These are phyloP conservation scores for Drosophila pullipes DNA, from an alignment of 2,888 invertebrate genomes.

Conservation along the genomic window DNA sequence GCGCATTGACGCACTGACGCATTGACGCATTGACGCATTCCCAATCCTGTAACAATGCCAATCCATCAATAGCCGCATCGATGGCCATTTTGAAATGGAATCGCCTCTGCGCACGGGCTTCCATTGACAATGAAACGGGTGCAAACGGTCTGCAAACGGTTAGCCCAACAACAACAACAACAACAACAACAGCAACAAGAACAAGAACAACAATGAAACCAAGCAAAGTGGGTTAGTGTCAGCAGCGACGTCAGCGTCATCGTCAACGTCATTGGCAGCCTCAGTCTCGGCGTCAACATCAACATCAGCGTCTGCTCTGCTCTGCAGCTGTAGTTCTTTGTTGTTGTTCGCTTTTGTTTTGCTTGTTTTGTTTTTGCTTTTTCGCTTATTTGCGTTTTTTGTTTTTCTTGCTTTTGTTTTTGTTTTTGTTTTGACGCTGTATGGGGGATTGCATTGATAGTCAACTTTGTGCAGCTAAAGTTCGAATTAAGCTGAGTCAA, in stretches of 20 bases:
- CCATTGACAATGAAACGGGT: constrained; percentile 55
- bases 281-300: constrained; percentile 2
- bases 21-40: constrained; percentile 41
- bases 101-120: constrained; percentile 19
- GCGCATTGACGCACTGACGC: constrained; percentile 20
- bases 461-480: not conserved
- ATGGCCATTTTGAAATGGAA: constrained; percentile 36
- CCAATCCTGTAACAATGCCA: constrained; percentile 55
- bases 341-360: constrained; percentile 14
- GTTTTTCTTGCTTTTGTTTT: not conserved
- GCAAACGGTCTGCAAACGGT: constrained; percentile 31
- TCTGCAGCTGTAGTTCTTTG: not conserved
- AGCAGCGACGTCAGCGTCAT: constrained; percentile 31
- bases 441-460: constrained; percentile 31
- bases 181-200: not conserved
- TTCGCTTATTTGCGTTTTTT: not conserved
- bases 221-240: constrained; percentile 68
- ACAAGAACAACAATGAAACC: constrained; percentile 6
- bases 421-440: constrained; percentile 4
- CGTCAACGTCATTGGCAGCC: constrained; percentile 10
- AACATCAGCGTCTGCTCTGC: not conserved
- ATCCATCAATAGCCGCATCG: constrained; percentile 44
- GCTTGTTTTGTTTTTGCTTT: constrained; percentile 8
- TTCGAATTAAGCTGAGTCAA: constrained; percentile 5
- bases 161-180: constrained; percentile 18